Percentiles rank a stretch among this genome's conserved stretches.
These are phyloP conservation scores for Bovichtus diacanthus DNA, from an alignment of 2,797 vertebrate genomes.

Conservation along the genomic window DNA sequence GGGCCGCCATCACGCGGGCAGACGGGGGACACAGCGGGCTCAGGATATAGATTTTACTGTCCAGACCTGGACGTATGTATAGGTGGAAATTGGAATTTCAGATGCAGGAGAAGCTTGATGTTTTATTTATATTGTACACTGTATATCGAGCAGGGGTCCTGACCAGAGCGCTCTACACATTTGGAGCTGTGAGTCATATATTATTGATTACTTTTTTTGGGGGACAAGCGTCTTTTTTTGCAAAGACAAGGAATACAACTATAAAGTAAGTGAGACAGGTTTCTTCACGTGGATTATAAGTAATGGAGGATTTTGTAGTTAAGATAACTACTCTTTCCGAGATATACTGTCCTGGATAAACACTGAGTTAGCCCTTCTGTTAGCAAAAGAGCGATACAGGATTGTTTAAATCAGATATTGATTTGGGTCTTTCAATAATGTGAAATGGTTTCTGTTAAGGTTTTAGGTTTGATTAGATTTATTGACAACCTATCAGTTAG, in stretches of 20 bases:
- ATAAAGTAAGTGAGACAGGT: not conserved
- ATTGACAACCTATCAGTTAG: slow-evolving; percentile 2
- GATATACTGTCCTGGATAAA: not conserved
- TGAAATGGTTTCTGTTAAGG: not conserved
- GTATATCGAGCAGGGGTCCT: not conserved
- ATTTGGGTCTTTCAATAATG: not conserved
- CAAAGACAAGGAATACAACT: not conserved
- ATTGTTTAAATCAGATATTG: slow-evolving; percentile 2
- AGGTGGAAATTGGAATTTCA: slow-evolving; percentile 51
- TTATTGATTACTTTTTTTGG: not conserved
- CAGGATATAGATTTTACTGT: slow-evolving; percentile 28
- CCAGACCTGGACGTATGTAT: slow-evolving; percentile 12
- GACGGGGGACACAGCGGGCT: slow-evolving; percentile 37
- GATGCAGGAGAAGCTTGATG: slow-evolving; percentile 35
- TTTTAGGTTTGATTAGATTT: not conserved
- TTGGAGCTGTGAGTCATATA: not conserved
- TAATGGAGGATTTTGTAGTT: not conserved
- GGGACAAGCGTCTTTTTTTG: not conserved
- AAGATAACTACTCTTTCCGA: not conserved
- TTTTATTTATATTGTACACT: slow-evolving; percentile 51
- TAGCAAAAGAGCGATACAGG: not conserved
- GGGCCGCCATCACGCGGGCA: slow-evolving; percentile 5
- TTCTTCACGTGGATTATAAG: not conserved
- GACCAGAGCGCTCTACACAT: not conserved
- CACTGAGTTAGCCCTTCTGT: not conserved